Conservation (phyloP, 2,888 invertebrate species). For the Leptinotarsa haldemani region DNA sequence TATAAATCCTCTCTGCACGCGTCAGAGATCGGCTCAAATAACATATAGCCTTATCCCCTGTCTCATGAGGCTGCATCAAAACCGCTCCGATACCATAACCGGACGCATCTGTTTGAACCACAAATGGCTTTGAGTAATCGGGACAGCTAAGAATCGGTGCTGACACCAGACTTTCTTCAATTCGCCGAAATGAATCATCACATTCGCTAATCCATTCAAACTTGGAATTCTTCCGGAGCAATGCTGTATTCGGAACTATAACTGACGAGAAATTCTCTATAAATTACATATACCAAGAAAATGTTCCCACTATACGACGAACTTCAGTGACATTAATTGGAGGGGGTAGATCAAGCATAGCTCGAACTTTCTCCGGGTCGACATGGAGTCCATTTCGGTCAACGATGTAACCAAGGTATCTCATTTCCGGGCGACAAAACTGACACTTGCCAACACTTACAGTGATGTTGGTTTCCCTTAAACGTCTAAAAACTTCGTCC, state of each 20-base stretch:
- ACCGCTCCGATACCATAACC: conserved; percentile 19
- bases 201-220: no score
- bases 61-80: conserved; percentile 30
- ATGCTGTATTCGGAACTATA: no score
- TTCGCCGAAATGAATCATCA: no score
- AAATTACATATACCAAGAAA: no score
- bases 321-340: neutral
- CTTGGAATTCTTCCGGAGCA: no score
- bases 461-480: no score
- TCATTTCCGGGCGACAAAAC: neutral
- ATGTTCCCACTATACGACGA: neutral
- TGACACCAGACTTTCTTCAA: no score
- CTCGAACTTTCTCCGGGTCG: neutral
- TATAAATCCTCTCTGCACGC: conserved; percentile 21
- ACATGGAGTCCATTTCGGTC: neutral
- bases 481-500: no score
- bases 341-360: no score
- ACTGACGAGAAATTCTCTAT: no score
- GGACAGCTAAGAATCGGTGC: conserved; percentile 18
- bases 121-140: conserved; percentile 31
- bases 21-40: neutral
- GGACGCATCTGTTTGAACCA: conserved; percentile 27
- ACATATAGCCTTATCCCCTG: conserved; percentile 16
- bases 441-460: neutral
- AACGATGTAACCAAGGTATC: neutral